These are phyloP conservation scores for Delichon dasypus DNA, from an alignment of 2,797 vertebrate species.

Conservation along the genomic window DNA sequence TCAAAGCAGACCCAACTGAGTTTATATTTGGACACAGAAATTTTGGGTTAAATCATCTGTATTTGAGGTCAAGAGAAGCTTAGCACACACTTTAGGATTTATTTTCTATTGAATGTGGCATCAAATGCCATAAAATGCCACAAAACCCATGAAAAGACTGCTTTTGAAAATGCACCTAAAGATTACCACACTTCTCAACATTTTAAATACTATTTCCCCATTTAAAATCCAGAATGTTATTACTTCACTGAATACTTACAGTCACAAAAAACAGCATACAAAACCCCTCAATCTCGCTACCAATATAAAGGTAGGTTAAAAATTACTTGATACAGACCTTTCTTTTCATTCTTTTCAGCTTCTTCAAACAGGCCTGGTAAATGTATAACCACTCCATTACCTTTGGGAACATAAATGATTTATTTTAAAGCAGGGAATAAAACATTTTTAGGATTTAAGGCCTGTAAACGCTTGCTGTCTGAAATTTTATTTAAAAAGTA, in stretches of 20 bases:
- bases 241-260: neutral
- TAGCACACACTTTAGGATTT: neutral
- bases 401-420: constrained; percentile 74
- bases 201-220: neutral
- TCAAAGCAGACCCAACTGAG: neutral
- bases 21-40: neutral
- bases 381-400: constrained; percentile 98
- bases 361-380: constrained; percentile 97
- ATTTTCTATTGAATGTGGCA: neutral
- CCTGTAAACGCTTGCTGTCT: neutral
- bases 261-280: neutral
- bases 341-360: constrained; percentile 98
- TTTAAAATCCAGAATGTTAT: neutral
- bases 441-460: neutral
- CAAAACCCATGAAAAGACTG: neutral
- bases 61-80: neutral
- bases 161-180: neutral
- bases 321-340: constrained; percentile 81
- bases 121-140: neutral
- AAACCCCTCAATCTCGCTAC: neutral
- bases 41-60: neutral
- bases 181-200: neutral
- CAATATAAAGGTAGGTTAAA: neutral
- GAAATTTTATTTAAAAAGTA: neutral
- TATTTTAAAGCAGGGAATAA: constrained; percentile 20